A percentile compares a stretch with the other conserved stretches of the same genome.
These are phyloP conservation scores for Sparidentex hasta DNA, from an alignment of 2,797 vertebrate genomes.

Conservation along the genomic window DNA sequence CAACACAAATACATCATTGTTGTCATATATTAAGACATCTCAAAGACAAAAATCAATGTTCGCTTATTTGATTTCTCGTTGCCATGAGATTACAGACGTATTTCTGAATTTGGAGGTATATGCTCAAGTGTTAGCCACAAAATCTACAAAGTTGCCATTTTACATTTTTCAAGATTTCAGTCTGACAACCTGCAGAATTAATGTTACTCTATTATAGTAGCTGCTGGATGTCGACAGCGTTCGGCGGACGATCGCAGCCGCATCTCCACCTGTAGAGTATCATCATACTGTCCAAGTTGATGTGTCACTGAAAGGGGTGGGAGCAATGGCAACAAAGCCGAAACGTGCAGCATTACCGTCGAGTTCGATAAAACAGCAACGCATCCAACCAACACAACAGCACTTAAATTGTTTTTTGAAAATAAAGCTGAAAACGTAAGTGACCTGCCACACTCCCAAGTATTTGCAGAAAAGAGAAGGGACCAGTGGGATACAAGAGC, in stretches of 20 bases:
- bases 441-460: conserved; percentile 22
- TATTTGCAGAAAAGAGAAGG: conserved; percentile 38
- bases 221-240: neutral
- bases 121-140: neutral
- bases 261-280: neutral
- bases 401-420: conserved; percentile 31
- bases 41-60: too few species aligned
- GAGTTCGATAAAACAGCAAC: conserved; percentile 30
- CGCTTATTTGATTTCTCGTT: neutral
- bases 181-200: neutral
- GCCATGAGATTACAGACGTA: neutral
- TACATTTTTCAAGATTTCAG: neutral
- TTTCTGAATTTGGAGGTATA: neutral
- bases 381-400: conserved; percentile 21
- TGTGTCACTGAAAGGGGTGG: conserved; percentile 6
- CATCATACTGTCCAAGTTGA: neutral
- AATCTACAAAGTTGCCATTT: neutral
- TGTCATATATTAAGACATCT: too few species aligned
- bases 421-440: conserved; percentile 47
- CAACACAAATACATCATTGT: neutral
- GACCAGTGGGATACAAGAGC: conserved; percentile 54
- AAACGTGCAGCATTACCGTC: conserved; percentile 29
- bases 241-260: neutral
- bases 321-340: neutral
- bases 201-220: neutral